A percentile compares a stretch with the other conserved stretches of the same genome.
Evolutionary conservation across 2,888 invertebrate genomes (phyloP).

Genomic region (Lycia hirtaria): DNA sequence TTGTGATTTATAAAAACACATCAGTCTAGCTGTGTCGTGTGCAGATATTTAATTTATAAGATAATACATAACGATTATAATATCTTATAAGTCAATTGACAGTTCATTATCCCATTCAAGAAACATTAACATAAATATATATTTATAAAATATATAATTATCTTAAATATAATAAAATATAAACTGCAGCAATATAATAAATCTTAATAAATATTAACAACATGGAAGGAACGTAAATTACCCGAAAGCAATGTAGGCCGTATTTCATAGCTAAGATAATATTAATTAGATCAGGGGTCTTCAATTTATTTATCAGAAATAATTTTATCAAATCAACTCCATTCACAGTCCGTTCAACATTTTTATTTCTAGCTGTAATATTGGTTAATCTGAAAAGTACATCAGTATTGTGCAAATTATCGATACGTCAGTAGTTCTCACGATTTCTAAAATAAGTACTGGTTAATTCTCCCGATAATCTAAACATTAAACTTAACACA

Average conservation of each 20-base stretch:
- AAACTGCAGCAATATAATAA: conserved; percentile 44
- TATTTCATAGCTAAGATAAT: conserved; percentile 29
- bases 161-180: conserved; percentile 41
- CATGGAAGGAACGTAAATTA: conserved; percentile 52
- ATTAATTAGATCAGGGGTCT: conserved; percentile 2
- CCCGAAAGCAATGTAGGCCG: conserved; percentile 47
- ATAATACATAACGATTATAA: not conserved
- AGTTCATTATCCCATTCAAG: conserved; percentile 32
- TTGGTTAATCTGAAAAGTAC: too few species aligned
- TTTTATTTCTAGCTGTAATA: too few species aligned
- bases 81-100: conserved; percentile 13
- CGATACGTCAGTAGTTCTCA: too few species aligned
- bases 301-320: not conserved
- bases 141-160: conserved; percentile 43
- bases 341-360: too few species aligned
- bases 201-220: conserved; percentile 48
- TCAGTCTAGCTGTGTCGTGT: conserved; percentile 16
- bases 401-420: too few species aligned
- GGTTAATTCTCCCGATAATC: too few species aligned
- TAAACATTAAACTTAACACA: too few species aligned
- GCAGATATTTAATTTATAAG: conserved; percentile 1
- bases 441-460: too few species aligned
- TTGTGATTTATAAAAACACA: not conserved
- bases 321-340: too few species aligned
- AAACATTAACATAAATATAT: conserved; percentile 31